A percentile compares a stretch with the other conserved stretches of the same genome.
These are phyloP conservation scores for Galerucella calmariensis DNA, from an alignment of 2,888 invertebrate genomes.

Conservation along the genomic window DNA sequence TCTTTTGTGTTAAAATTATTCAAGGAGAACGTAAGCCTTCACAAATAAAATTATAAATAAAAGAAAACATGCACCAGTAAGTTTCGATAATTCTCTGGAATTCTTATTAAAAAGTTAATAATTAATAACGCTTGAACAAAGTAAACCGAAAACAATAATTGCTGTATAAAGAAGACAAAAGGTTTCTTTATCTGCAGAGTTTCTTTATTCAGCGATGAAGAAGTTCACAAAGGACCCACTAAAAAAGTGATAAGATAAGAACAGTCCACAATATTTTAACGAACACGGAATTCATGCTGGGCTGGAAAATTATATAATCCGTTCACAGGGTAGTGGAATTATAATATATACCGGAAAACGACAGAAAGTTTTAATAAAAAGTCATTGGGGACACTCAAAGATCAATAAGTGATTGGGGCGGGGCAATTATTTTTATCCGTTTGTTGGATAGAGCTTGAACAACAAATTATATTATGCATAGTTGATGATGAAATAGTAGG, in stretches of 20 bases:
- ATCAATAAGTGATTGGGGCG: too few species aligned
- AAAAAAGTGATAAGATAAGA: constrained; percentile 7
- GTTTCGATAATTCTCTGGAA: constrained; percentile 3
- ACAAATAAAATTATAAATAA: background rate
- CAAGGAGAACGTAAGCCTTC: background rate
- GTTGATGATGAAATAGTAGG: too few species aligned
- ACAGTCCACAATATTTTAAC: constrained; percentile 14
- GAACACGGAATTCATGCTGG: background rate
- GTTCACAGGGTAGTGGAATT: background rate
- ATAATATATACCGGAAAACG: too few species aligned
- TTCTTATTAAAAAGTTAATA: constrained; percentile 9
- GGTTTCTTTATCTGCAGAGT: background rate
- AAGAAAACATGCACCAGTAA: background rate
- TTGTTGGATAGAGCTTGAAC: too few species aligned
- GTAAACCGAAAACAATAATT: constrained; percentile 11
- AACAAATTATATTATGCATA: too few species aligned
- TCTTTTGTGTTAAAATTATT: background rate
- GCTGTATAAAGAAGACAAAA: constrained; percentile 4
- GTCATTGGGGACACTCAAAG: too few species aligned
- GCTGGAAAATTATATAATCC: background rate
- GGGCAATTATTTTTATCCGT: too few species aligned
- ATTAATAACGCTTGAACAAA: constrained; percentile 9
- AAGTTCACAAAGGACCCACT: constrained; percentile 12
- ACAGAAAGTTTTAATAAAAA: too few species aligned
- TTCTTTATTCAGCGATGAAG: constrained; percentile 5